Evolutionary conservation across 2,113 vertebrate species (phyloP), one percentile per base, ranked within the genome.

Genomic region (Mus pahari): DNA sequence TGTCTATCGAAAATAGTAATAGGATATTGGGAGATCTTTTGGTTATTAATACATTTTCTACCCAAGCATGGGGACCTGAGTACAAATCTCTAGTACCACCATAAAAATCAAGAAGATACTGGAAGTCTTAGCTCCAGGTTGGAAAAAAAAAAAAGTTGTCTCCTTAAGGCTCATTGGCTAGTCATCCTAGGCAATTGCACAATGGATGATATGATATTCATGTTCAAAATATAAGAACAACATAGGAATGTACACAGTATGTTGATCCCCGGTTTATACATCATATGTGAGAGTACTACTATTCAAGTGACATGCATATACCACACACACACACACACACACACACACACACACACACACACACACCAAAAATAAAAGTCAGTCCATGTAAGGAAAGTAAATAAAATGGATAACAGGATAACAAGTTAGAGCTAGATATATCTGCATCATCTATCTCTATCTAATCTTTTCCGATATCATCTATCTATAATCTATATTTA

Each of bases 261-360:
- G 36, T 16, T 39, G 20, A 58, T 39, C 11, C 3, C 36, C 39
- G 79, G 22, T n/a, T 36, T 26, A 36, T 82, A 39, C 53, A 82
- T 6, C 11, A 58, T 12, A 26, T 1, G 22, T 60, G 36, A 82
- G 36, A 39, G 0, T 39, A 26, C 55, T 7, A 26, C 5, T 22
- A n/a, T 3, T 39, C 11, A 39, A n/a, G 0, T 16, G 19, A 7
- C 55, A 14, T 39, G 20, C 4, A 24, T 50, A n/a, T 1, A 10
- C 62, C 62, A 28, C 74, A 78, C 75, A 78, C 75, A 78, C 53
- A 58, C 19, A 6, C 31, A 53, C 31, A 10, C 17, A 53, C 16
- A 50, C 16, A 19, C 31, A 78, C 28, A 50, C 14, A 50, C 45
- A 78, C 12, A 75, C 39, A 45, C 22, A 75, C 3, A 17, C 7